Base-by-base conservation (phyloP, 2,888 invertebrate species). In the Pachymerium ferrugineum region DNA sequence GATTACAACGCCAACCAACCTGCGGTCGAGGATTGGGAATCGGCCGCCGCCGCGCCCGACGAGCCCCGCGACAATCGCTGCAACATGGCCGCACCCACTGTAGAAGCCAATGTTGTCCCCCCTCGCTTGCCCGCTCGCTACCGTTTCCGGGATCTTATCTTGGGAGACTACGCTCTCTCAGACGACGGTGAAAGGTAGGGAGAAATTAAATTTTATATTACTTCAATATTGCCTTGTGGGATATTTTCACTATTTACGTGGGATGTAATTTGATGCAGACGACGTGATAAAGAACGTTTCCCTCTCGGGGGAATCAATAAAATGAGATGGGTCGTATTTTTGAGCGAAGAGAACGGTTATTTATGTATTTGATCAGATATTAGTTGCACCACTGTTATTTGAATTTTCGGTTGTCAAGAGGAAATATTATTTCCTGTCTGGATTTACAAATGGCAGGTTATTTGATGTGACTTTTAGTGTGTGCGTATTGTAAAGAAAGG, bases 181-280 rank as follows among this genome's bases (percentile, higher is more conserved):
- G 90, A 90, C 80, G 89, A 90, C 79, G 90, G 90, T 67, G 90
- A 90, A 86, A 89, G 91, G 91, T 91, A 82, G 22, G 67, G 14
- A 8, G 35, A 19, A 16, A 19, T 47, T 47, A 8, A 2, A 16
- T 16, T 47, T 47, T 3, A 47, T 19, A 2, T 29, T 28, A 14
- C 14, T 35, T 12, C 35, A 19, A 47, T 3, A 3, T 19, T 3
- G 22, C 22, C 47, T 47, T 19, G 19, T 68, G 29, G 12, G 28
- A 30, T 3, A 19, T 3, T 47, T 47, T 47, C 22, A 1, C 12
- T 22, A 47, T 19, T 47, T 19, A 3, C 16, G 22, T 22, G 22
- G 19, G 47, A 12, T 19, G 16, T 22, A 47, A 47, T 47, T 47
- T 47, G 22, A 19, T 47, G 47, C 47, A 47, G 47, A 47, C 47